These are phyloP conservation scores for Struthio camelus DNA, from an alignment of 2,113 vertebrate genomes.

Conservation along the genomic window DNA sequence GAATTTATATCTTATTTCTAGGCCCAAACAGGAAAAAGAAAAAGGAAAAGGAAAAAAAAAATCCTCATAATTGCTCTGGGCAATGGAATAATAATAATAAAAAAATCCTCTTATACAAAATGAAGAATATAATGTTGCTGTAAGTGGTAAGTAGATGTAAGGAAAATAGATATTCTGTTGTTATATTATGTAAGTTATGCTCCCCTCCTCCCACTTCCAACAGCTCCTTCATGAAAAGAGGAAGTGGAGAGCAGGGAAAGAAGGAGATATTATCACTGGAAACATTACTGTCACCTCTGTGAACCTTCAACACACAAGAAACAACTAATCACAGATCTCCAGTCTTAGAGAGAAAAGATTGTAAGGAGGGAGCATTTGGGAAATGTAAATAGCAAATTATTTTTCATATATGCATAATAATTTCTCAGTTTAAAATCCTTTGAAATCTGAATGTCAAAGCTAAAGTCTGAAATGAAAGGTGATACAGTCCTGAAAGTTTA, in stretches of 20 bases:
- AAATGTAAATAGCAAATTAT: neutral
- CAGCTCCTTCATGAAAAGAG: rapidly evolving
- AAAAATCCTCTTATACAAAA: neutral
- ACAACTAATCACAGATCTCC: neutral
- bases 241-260: neutral
- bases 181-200: neutral
- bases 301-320: neutral
- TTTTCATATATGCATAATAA: neutral
- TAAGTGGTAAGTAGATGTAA: neutral
- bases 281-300: neutral
- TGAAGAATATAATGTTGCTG: neutral
- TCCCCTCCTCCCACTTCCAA: neutral
- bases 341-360: neutral
- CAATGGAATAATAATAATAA: neutral
- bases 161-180: neutral
- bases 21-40: neutral
- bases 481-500: neutral
- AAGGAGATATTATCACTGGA: neutral
- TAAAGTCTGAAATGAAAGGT: neutral
- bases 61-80: neutral
- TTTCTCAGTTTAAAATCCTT: neutral
- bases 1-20: slow-evolving; percentile 6
- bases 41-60: neutral
- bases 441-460: neutral
- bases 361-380: neutral